These are phyloP conservation scores for Drosophila simulans DNA, from an alignment of 1,140 invertebrate species.

Conservation along the genomic window DNA sequence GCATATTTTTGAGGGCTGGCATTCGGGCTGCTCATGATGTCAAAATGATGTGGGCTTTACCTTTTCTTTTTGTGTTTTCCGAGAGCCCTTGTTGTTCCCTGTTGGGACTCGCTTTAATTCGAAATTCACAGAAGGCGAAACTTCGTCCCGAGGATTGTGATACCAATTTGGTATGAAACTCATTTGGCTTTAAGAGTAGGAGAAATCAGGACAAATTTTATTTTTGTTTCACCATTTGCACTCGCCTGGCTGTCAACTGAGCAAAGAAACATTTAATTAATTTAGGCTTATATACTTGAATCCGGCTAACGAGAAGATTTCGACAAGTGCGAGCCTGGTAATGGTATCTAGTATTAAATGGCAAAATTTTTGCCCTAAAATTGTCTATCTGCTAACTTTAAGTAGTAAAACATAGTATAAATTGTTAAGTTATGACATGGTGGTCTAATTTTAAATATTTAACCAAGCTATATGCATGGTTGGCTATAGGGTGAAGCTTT, in stretches of 20 bases:
- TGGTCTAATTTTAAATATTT: too few relatives aligned
- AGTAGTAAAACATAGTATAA: too few relatives aligned
- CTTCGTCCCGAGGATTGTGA: conserved; percentile 11
- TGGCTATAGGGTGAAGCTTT: too few relatives aligned
- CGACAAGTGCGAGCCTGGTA: conserved; percentile 13
- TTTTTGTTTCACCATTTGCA: conserved; percentile 17
- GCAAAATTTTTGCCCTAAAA: background rate
- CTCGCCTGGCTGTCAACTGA: conserved; percentile 1
- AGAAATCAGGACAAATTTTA: conserved; percentile 34
- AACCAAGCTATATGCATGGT: too few relatives aligned
- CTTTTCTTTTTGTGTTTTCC: conserved; percentile 36
- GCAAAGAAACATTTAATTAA: conserved; percentile 58
- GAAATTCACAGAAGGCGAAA: conserved; percentile 38
- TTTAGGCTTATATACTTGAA: conserved; percentile 51
- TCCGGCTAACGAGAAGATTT: conserved; percentile 6
- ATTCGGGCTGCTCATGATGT: conserved; percentile 51
- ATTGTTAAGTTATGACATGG: too few relatives aligned
- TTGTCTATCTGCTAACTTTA: background rate
- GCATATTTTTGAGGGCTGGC: conserved; percentile 45
- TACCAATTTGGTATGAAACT: conserved; percentile 39
- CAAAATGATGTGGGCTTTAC: conserved; percentile 53
- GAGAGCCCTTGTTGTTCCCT: conserved; percentile 17
- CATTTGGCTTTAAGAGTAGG: conserved; percentile 46
- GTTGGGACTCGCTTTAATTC: conserved; percentile 60
- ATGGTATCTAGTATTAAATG: conserved; percentile 14